Base-by-base conservation (phyloP, 2,797 vertebrate genomes). In the Tragopan temminckii region DNA sequence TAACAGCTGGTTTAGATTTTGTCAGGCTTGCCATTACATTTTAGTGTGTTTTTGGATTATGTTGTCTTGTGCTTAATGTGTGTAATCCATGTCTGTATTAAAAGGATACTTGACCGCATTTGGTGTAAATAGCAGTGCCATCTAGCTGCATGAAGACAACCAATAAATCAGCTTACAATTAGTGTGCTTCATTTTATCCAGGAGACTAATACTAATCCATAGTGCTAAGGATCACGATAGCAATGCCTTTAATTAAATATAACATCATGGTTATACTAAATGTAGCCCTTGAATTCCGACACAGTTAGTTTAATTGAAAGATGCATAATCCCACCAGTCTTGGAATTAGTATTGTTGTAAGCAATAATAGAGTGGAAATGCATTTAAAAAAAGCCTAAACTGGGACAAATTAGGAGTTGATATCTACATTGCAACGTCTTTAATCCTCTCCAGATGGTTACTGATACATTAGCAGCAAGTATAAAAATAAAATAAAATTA, bases 161-260 rank as follows among this genome's bases (percentile, higher is more conserved):
- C 84, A 25, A 50, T 40, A 95, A 96, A 95, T 95, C 70, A 92
- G 83, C 70, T 97, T 96, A 96, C 52, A 94, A 92, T 95, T 96
- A 90, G 50, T 71, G 50, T 81, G 91, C 77, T 71, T 90, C 84
- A 9, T 92, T 94, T 96, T 71, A 89, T 91, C 88, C 4, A 2
- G 67, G 80, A 82, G 85, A 86, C 42, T 35, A 70, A 59, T n/a
- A 72, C 46, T 91, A 96, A 94, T 93, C 75, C 92, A 78, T 42
- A 85, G 29, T 13, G 31, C 70, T 46, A 75, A 91, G 74, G 80
- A 94, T 96, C 84, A 95, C 0, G 12, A 62, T 18, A 90, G 58
- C 59, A 94, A 53, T 45, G 76, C 46, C 43, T 96, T 93, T 95
- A 96, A 97, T 97, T 96, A 92, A 94, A 93, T 90, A 57, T 75